Evolutionary conservation across 2,113 vertebrate species (phyloP).

Genomic region (Trematocara unimaculatum): DNA sequence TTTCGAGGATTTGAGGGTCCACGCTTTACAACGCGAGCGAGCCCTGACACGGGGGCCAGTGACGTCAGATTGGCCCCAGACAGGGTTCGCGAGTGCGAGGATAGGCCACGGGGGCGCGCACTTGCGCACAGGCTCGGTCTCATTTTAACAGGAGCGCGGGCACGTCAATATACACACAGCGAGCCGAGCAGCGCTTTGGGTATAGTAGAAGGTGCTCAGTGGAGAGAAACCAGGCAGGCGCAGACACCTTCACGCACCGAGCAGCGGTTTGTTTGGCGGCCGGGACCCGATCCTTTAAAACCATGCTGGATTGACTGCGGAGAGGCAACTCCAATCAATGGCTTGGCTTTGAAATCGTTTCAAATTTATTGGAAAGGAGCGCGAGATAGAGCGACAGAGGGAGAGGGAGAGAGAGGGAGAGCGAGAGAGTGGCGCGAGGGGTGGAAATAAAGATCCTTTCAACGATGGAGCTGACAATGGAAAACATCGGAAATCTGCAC

Average conservation of each 20-base stretch:
- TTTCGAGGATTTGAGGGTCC: constrained; percentile 39
- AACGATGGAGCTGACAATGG: constrained; percentile 94
- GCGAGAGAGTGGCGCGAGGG: constrained; percentile 61
- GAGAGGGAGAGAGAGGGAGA: constrained; percentile 55
- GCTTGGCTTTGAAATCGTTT: constrained; percentile 79
- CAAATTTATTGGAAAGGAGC: constrained; percentile 76
- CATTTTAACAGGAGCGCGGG: constrained; percentile 61
- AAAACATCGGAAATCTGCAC: constrained; percentile 91
- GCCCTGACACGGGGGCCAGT: constrained; percentile 48
- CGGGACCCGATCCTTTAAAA: constrained; percentile 61
- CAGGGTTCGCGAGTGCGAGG: constrained; percentile 43
- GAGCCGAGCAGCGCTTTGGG: constrained; percentile 52
- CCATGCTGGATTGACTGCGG: constrained; percentile 77
- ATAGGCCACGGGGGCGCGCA: constrained; percentile 54
- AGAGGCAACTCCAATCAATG: constrained; percentile 76
- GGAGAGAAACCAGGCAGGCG: constrained; percentile 50
- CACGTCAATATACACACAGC: constrained; percentile 65
- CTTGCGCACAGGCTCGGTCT: constrained; percentile 62
- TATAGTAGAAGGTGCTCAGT: constrained; percentile 56
- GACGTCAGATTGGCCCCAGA: constrained; percentile 65
- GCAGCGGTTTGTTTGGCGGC: constrained; percentile 40
- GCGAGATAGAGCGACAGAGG: constrained; percentile 61
- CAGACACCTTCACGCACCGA: constrained; percentile 49
- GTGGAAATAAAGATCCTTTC: constrained; percentile 68
- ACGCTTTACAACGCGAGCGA: constrained; percentile 41